Percentiles rank a stretch among this genome's conserved stretches.
Conservation (phyloP, 2,113 vertebrate genomes). For the Pseudorectes ferrugineus region DNA sequence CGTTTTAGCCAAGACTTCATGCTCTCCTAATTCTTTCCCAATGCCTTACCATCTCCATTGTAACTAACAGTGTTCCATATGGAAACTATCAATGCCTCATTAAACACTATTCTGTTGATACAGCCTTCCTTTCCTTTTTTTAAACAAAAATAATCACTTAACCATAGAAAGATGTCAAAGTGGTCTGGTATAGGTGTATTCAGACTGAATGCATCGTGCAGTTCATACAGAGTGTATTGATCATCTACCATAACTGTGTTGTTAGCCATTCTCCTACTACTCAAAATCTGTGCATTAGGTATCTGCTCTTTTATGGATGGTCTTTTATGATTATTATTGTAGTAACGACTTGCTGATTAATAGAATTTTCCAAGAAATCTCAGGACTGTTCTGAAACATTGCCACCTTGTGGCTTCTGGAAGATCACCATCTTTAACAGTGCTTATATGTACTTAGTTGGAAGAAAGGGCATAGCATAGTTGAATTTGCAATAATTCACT, state of each 20-base stretch:
- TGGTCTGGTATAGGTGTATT: not conserved
- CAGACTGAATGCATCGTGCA: not conserved
- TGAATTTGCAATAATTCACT: not conserved
- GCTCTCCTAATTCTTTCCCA: not conserved
- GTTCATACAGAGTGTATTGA: not conserved
- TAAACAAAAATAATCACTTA: not conserved
- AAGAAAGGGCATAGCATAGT: not conserved
- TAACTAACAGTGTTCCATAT: not conserved
- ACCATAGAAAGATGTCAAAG: not conserved
- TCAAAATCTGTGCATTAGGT: not conserved
- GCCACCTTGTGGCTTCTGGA: constrained; percentile 25
- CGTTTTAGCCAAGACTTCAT: not conserved
- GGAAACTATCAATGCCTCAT: not conserved
- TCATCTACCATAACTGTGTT: not conserved
- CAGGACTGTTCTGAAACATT: constrained; percentile 7
- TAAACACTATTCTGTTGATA: not conserved
- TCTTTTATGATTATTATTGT: not conserved
- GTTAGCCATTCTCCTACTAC: not conserved
- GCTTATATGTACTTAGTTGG: not conserved
- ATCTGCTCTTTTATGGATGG: not conserved
- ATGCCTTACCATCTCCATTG: not conserved
- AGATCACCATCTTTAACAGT: not conserved
- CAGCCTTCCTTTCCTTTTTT: not conserved
- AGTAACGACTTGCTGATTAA: not conserved
- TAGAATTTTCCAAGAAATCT: not conserved